These are phyloP conservation scores for Myzus persicae DNA, from an alignment of 1,140 invertebrate species.

Conservation along the genomic window DNA sequence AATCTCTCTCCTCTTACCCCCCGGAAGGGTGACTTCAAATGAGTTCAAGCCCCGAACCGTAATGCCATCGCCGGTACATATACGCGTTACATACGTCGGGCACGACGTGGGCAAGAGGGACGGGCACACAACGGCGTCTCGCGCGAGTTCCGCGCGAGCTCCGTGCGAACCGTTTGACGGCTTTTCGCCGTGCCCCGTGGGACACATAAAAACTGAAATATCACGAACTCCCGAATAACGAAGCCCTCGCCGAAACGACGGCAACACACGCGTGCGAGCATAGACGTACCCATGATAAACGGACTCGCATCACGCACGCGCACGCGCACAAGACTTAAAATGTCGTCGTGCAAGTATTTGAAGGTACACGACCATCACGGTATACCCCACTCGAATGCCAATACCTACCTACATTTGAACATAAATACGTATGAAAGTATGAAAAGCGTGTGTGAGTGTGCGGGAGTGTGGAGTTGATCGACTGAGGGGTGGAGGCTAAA, in stretches of 20 bases:
- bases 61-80: no score
- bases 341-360: not conserved
- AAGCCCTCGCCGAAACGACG: conserved; percentile 21
- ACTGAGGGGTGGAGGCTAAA: no score
- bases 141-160: not conserved
- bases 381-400: not conserved
- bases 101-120: not conserved
- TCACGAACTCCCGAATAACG: conserved; percentile 33
- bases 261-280: not conserved
- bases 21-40: not conserved
- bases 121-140: not conserved
- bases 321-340: not conserved
- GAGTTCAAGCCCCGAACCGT: not conserved
- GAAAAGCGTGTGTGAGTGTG: not conserved
- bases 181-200: conserved; percentile 34
- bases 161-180: conserved; percentile 33
- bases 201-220: conserved; percentile 50
- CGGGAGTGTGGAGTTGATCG: not conserved
- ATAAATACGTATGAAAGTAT: not conserved
- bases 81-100: not conserved
- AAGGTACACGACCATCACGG: not conserved
- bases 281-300: not conserved
- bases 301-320: not conserved
- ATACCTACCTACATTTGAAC: not conserved
- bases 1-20: not conserved